Base-by-base conservation (phyloP, 2,888 invertebrate species). In the Leptinotarsa peninsularis region DNA sequence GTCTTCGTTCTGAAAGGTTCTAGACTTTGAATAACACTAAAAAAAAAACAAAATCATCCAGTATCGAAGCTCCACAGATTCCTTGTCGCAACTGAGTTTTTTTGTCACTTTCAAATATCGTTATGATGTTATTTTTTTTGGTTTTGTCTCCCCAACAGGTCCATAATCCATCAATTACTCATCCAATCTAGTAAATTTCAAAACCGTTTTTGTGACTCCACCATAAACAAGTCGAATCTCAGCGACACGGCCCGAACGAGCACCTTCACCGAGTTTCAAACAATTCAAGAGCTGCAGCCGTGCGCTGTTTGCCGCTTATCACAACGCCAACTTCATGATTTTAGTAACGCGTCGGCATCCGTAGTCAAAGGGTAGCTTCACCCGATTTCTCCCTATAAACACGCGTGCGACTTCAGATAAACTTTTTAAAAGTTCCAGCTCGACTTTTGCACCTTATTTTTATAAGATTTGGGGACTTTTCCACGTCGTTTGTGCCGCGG, bases 321-420 rank as follows among this genome's bases (percentile, higher is more conserved):
- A 54, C 73, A 49, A 21, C 52, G 63, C 72, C 60, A 21, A 49
- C 70, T 58, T 21, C 54, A 56, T 21, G 54, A 71, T 71, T 76
- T 75, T 49, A 78, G 78, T 78, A 75, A 74, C 78, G 76, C 78
- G 76, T 67, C 67, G 72, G 75, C 75, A 72, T 78, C 70, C 70
- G 75, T 21, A 67, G 63, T 71, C 71, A 56, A n/a, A 76, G 76
- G 76, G 75, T 73, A 67, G 71, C 18, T 72, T 72, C 68, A 60
- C 67, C 72, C 66, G 43, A 60, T 66, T 73, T 33, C 70, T 69
- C 73, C 27, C 49, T 60, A 73, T 71, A 50, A 58, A 23, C 67
- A 66, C 72, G 74, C 75, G 75, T 23, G 60, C 7, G n/a, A 63
- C 2, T 63, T 63, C 33, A 10, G 4, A n/a, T 10, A 63, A 63